Evolutionary conservation across 2,113 vertebrate genomes (phyloP).

Genomic region (Microtus pennsylvanicus): DNA sequence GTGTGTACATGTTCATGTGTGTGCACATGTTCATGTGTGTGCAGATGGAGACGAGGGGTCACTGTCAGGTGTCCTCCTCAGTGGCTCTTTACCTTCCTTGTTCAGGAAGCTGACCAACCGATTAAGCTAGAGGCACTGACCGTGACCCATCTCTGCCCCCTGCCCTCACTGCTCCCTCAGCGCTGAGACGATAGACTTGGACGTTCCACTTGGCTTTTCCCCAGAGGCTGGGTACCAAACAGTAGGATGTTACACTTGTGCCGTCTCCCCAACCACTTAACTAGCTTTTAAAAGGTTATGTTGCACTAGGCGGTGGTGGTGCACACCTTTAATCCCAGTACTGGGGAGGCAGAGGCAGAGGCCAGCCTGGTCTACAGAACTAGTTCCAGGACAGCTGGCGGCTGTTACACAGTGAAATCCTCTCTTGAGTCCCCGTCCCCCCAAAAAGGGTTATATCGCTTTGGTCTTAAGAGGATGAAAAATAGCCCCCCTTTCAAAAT

Average conservation of each 20-base stretch:
- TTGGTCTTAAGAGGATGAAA: neutral
- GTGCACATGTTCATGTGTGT: no score
- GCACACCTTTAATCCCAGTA: no score
- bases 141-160: neutral
- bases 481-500: neutral
- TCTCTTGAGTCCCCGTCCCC: no score
- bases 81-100: neutral
- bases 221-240: neutral
- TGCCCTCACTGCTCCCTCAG: neutral
- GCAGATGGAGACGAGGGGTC: neutral
- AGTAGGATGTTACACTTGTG: neutral
- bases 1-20: neutral
- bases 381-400: no score
- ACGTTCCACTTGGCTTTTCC: neutral
- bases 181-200: neutral
- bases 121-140: neutral
- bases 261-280: neutral
- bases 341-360: no score
- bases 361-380: no score
- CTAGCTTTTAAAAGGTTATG: constrained; percentile 10
- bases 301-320: no score
- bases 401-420: no score
- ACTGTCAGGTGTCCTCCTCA: neutral
- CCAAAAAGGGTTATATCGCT: neutral
- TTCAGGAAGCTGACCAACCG: neutral